phyloP scores from a whole-genome alignment of 2,113 vertebrate genomes.

The Ptilonorhynchus violaceus region DNA sequence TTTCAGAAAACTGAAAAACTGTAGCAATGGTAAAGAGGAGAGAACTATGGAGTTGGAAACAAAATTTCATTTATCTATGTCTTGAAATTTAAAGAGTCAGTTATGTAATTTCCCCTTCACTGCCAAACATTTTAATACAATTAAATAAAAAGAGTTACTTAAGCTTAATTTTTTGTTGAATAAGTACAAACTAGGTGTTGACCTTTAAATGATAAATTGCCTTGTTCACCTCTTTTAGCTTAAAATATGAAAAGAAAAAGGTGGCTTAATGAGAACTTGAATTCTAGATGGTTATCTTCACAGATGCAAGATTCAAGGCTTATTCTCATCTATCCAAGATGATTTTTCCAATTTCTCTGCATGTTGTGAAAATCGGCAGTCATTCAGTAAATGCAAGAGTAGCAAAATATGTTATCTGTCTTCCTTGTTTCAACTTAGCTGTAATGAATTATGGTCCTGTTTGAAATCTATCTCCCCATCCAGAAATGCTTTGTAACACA shows the following conservation, averaged over 20 bases:
- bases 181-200: neutral
- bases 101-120: neutral
- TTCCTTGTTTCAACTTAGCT: neutral
- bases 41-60: neutral
- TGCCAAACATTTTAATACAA: neutral
- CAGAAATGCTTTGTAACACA: neutral
- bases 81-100: neutral
- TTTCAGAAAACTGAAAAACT: neutral
- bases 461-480: neutral
- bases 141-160: neutral
- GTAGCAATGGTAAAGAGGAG: neutral
- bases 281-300: neutral
- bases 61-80: neutral
- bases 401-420: neutral
- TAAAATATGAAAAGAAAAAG: neutral
- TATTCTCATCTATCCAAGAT: neutral
- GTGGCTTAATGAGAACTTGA: neutral
- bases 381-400: neutral
- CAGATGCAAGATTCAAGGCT: neutral
- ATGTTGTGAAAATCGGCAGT: neutral
- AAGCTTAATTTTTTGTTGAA: neutral
- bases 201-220: neutral
- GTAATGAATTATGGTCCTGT: neutral
- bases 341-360: neutral
- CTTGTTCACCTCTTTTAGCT: neutral